Conservation (phyloP, 2,113 vertebrate species). For the Poecile atricapillus region DNA sequence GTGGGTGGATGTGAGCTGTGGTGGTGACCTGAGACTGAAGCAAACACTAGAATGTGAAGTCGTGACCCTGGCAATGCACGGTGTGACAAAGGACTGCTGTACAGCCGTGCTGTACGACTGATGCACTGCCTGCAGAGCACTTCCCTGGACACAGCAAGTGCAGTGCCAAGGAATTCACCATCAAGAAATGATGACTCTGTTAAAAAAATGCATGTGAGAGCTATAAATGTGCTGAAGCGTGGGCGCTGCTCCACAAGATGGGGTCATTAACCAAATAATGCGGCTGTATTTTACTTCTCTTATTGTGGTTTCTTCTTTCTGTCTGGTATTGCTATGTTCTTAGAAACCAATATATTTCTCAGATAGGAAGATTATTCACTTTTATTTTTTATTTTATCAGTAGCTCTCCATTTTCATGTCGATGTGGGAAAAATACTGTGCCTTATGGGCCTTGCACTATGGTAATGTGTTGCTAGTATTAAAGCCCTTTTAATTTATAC, state of each 20-base stretch:
- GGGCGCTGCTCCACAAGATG: neutral
- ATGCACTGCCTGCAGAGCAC: neutral
- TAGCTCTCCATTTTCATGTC: neutral
- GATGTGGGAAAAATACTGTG: neutral
- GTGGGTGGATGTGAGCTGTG: accelerated
- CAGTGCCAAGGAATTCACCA: neutral
- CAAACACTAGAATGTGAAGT: neutral
- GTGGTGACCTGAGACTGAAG: neutral
- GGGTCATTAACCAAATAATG: slow-evolving; percentile 13
- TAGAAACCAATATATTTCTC: neutral
- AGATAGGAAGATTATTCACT: neutral
- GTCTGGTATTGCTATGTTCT: neutral
- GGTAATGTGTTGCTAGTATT: slow-evolving; percentile 31
- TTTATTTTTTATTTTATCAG: slow-evolving; percentile 26
- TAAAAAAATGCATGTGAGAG: neutral
- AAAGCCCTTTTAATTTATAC: slow-evolving; percentile 52
- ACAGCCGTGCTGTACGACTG: accelerated
- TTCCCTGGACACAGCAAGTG: neutral
- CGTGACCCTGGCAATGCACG: neutral
- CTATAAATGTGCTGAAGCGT: neutral
- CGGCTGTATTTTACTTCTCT: neutral
- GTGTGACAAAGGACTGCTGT: neutral
- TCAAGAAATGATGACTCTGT: neutral
- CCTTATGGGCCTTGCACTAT: neutral
- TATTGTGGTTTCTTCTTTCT: neutral